Percentiles rank a stretch among this genome's conserved stretches.
These are phyloP conservation scores for Schizotus pectinicornis DNA, from an alignment of 2,888 invertebrate genomes.

Conservation along the genomic window DNA sequence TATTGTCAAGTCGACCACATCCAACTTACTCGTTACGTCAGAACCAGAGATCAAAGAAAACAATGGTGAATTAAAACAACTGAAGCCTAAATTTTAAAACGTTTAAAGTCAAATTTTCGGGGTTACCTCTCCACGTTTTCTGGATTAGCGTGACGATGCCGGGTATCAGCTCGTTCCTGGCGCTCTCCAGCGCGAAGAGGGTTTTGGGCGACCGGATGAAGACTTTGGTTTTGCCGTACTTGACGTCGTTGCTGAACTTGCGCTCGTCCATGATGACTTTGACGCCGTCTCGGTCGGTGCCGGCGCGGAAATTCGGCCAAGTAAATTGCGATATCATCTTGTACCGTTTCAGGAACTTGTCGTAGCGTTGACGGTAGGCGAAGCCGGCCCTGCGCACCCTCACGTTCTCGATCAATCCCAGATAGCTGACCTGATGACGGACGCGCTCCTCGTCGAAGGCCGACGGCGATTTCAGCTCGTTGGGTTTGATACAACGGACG, in stretches of 20 bases:
- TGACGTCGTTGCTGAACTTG: slow-evolving; percentile 80
- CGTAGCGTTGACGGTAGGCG: slow-evolving; percentile 94
- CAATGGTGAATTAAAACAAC: no score
- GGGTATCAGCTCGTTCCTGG: slow-evolving; percentile 86
- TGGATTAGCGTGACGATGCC: slow-evolving; percentile 92
- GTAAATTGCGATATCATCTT: slow-evolving; percentile 96
- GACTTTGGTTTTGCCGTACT: slow-evolving; percentile 94
- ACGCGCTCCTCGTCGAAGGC: slow-evolving; percentile 85
- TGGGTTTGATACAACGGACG: slow-evolving; percentile 96
- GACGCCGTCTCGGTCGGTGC: slow-evolving; percentile 81
- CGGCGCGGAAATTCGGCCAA: slow-evolving; percentile 93
- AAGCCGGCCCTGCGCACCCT: slow-evolving; percentile 96
- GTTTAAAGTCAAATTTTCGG: slow-evolving; percentile 56
- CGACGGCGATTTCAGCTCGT: slow-evolving; percentile 88
- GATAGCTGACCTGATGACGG: slow-evolving; percentile 78
- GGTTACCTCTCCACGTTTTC: slow-evolving; percentile 87
- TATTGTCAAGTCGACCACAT: no score
- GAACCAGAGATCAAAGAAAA: no score
- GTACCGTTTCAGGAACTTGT: slow-evolving; percentile 91
- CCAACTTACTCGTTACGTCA: no score
- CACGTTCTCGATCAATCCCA: slow-evolving; percentile 94
- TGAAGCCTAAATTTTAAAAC: neutral
- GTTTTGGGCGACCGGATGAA: slow-evolving; percentile 94
- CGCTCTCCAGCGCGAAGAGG: slow-evolving; percentile 86
- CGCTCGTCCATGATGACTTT: slow-evolving; percentile 83